Base-by-base conservation (phyloP, 2,113 vertebrate species). In the Toxotes chatareus region DNA sequence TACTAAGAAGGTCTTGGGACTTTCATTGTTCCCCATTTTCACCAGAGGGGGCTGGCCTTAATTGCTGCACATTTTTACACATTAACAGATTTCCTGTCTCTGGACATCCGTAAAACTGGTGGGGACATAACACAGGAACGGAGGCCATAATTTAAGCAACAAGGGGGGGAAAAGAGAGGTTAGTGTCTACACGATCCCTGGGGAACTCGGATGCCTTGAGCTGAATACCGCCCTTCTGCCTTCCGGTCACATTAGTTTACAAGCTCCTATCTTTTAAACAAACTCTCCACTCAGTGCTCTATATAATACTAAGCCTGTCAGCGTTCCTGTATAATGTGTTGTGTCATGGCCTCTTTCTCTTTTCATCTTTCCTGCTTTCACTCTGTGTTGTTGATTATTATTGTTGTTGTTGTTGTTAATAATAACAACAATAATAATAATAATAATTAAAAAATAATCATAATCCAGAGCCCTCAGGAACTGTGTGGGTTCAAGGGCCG, bases 11-110 rank as follows among this genome's bases (percentile, higher is more conserved):
- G 47, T 21, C 77, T 64, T 55, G 79, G 74, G 74, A 87, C 56
- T 51, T 66, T 73, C 49, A 66, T 51, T 57, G 69, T 66, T 80
- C 47, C 57, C 32, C 4, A 1, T 38, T 49, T 53, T 80, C 55
- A 76, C 73, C 38, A 57, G 21, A 68, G 23, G 73, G 70, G 75
- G 62, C 31, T 77, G 86, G 62, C 61, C 80, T 81, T 86, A 83
- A 86, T 85, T 82, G 61, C 81, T 79, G 63, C 73, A 51, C 72
- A 47, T 77, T 89, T 79, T 82, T 60, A 80, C 69, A 80, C 76
- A 77, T 69, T 80, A 78, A 80, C 76, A 88, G 72, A 89, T 88
- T 85, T 91, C 89, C 84, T 89, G 84, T 88, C 80, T 78, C 80
- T 77, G 55, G 34, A 74, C 78, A 56, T 73, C 53, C 62, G 67